Conservation (phyloP, 2,888 invertebrate species). For the Drosophila demipolita region DNA sequence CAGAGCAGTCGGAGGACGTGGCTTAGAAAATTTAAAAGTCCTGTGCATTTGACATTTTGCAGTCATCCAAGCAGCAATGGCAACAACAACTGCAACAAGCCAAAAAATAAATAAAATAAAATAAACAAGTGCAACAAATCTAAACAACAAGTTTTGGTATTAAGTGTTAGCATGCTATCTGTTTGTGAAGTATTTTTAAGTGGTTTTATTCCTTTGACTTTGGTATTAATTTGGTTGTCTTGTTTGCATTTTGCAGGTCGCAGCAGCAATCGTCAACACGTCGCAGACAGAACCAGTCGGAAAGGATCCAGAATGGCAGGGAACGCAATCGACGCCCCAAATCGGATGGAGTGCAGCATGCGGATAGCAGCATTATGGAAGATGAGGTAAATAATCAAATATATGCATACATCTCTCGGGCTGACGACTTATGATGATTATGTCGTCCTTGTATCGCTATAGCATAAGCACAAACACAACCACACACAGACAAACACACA, state of each 20-base stretch:
- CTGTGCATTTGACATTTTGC: constrained; percentile 63
- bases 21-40: constrained; percentile 36
- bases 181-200: constrained; percentile 30
- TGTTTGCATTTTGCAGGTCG: constrained; percentile 66
- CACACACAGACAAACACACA: constrained; percentile 22
- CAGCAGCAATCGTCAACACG: constrained; percentile 75
- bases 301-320: constrained; percentile 76
- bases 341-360: constrained; percentile 83
- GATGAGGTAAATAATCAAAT: constrained; percentile 81
- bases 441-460: constrained; percentile 3
- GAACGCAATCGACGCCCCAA: constrained; percentile 83
- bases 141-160: constrained; percentile 48
- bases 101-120: neutral
- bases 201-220: constrained; percentile 3
- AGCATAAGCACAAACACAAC: neutral
- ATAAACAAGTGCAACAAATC: constrained; percentile 33
- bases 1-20: constrained; percentile 40
- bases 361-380: constrained; percentile 84
- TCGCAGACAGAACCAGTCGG: constrained; percentile 79
- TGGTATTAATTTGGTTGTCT: constrained; percentile 31
- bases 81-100: neutral
- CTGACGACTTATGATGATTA: constrained; percentile 41
- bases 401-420: neutral
- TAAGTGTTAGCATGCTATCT: constrained; percentile 27
- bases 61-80: constrained; percentile 21